These are phyloP conservation scores for Empis stercorea DNA, from an alignment of 2,888 invertebrate genomes.

Conservation along the genomic window DNA sequence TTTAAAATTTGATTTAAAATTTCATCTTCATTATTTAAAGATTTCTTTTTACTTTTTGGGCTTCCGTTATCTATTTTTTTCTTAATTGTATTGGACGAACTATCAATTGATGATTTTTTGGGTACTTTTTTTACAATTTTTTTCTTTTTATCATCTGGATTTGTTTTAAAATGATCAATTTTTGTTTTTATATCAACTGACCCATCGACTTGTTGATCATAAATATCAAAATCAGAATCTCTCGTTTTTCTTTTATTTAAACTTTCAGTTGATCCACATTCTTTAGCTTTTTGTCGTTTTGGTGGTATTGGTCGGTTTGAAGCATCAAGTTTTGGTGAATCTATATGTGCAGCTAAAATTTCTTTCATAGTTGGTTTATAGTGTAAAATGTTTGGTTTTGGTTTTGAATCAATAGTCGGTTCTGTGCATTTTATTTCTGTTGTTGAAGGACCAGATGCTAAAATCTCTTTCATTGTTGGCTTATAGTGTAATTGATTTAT, in stretches of 20 bases:
- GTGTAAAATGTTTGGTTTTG: conserved; percentile 1
- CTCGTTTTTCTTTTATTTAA: not conserved
- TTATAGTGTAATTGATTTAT: not conserved
- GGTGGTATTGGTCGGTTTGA: not conserved
- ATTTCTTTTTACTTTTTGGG: conserved; percentile 7
- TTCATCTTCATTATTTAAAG: conserved; percentile 24
- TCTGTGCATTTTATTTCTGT: conserved; percentile 2
- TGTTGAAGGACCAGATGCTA: not conserved
- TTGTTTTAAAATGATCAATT: not conserved
- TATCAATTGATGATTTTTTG: conserved; percentile 9
- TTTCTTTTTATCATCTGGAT: conserved; percentile 15
- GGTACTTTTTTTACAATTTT: conserved; percentile 20
- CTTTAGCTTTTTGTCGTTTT: not conserved
- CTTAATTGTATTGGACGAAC: not conserved
- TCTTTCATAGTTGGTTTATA: not conserved
- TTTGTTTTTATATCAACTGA: conserved; percentile 24
- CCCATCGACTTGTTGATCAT: conserved; percentile 34
- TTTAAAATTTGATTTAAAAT: conserved; percentile 30
- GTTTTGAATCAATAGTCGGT: not conserved
- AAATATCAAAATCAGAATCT: conserved; percentile 21
- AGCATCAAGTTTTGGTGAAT: not conserved
- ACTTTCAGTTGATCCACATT: not conserved
- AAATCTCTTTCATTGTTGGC: not conserved
- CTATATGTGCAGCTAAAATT: not conserved
- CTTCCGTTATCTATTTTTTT: not conserved